Evolutionary conservation across 2,888 invertebrate genomes (phyloP).

Genomic region (Stomorhina lunata): DNA sequence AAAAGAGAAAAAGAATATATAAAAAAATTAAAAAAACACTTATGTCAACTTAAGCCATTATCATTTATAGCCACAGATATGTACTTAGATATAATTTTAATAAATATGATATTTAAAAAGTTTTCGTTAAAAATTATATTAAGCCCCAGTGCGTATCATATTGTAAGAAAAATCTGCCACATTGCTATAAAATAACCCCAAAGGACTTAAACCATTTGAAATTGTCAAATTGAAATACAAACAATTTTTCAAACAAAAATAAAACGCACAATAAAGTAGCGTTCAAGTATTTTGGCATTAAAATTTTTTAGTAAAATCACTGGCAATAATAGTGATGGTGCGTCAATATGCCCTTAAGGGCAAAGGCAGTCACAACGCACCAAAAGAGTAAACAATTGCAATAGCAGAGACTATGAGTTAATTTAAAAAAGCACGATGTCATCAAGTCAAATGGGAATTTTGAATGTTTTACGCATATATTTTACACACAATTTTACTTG

Average conservation of each 20-base stretch:
- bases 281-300: slow-evolving; percentile 12
- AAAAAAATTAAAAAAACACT: too few species aligned
- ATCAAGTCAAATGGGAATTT: slow-evolving; percentile 46
- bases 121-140: slow-evolving; percentile 9
- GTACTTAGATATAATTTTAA: too few species aligned
- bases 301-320: slow-evolving; percentile 6
- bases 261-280: not conserved
- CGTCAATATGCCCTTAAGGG: slow-evolving; percentile 48
- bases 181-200: slow-evolving; percentile 21
- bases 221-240: slow-evolving; percentile 36
- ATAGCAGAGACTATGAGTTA: slow-evolving; percentile 32
- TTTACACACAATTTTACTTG: not conserved
- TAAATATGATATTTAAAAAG: too few species aligned
- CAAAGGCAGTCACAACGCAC: slow-evolving; percentile 30
- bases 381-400: slow-evolving; percentile 35
- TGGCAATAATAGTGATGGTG: slow-evolving; percentile 22
- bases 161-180: slow-evolving; percentile 31
- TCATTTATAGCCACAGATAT: too few species aligned
- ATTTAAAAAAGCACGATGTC: slow-evolving; percentile 44
- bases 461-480: slow-evolving; percentile 7
- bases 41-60: too few species aligned
- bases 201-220: slow-evolving; percentile 16
- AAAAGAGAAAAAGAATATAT: too few species aligned
- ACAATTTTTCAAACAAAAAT: not conserved
- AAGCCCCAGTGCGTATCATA: slow-evolving; percentile 39